phyloP scores from a whole-genome alignment of 2,797 vertebrate species.

The Sciaenops ocellatus region DNA sequence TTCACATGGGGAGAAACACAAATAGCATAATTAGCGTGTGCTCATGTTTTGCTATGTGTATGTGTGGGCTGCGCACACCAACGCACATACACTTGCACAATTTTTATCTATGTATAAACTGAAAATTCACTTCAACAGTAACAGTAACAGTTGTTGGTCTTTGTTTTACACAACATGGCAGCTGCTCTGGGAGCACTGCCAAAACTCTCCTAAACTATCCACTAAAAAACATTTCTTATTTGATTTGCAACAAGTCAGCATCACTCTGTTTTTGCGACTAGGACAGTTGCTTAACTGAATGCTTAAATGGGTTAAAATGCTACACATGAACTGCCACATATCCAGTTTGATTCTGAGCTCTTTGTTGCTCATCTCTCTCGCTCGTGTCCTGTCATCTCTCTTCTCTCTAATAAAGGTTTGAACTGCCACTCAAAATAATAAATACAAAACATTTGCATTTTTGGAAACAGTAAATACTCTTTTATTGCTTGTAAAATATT shows the following conservation, averaged over 20 bases:
- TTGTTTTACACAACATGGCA: slow-evolving; percentile 46
- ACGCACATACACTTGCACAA: background rate
- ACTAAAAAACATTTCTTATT: slow-evolving; percentile 11
- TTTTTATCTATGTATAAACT: background rate
- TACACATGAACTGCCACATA: background rate
- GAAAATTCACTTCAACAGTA: background rate
- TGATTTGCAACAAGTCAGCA: slow-evolving; percentile 9
- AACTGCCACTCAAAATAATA: background rate
- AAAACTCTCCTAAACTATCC: slow-evolving; percentile 5
- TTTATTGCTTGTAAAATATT: background rate
- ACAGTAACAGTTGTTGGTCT: slow-evolving; percentile 9
- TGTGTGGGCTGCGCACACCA: background rate
- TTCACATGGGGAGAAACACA: slow-evolving; percentile 17
- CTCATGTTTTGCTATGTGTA: background rate
- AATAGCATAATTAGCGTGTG: background rate
- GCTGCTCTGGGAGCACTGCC: slow-evolving; percentile 41
- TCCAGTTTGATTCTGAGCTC: background rate
- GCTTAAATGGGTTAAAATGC: background rate
- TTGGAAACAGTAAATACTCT: background rate
- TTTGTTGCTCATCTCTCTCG: background rate
- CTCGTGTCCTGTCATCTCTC: background rate
- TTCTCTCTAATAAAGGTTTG: background rate
- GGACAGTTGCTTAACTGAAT: background rate
- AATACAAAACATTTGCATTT: background rate
- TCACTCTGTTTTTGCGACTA: background rate